A percentile compares a stretch with the other conserved stretches of the same genome.
These are phyloP conservation scores for Rotaria macrura DNA, from an alignment of 2,888 invertebrate genomes.

Conservation along the genomic window DNA sequence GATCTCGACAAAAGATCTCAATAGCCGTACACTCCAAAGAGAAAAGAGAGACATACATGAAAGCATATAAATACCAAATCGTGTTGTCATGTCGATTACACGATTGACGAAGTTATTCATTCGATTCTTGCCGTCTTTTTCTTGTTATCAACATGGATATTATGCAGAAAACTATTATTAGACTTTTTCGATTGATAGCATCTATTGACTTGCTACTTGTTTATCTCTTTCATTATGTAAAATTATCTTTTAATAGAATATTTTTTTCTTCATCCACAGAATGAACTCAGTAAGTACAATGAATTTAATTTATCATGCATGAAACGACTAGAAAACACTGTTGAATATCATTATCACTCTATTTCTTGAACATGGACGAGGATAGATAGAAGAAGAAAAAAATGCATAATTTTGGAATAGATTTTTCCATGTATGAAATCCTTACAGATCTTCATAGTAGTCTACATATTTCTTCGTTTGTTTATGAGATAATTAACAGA, in stretches of 20 bases:
- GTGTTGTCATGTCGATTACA: not conserved
- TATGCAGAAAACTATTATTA: not conserved
- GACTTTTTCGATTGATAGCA: not conserved
- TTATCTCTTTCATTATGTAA: not conserved
- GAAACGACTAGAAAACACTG: not conserved
- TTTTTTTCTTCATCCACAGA: not conserved
- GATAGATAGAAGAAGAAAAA: too few species aligned
- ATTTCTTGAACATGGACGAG: not conserved
- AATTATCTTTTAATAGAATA: not conserved
- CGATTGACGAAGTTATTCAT: not conserved
- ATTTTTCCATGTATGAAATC: too few species aligned
- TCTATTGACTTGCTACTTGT: not conserved
- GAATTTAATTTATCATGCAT: not conserved
- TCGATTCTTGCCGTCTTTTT: not conserved
- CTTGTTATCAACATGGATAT: not conserved
- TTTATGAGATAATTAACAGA: too few species aligned
- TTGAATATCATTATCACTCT: not conserved
- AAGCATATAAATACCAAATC: not conserved
- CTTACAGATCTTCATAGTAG: too few species aligned
- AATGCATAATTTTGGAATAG: too few species aligned
- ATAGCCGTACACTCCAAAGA: not conserved
- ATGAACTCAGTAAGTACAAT: not conserved
- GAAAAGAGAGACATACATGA: not conserved
- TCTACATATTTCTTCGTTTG: too few species aligned
- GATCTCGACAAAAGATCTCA: not conserved